Conservation (phyloP, 2,113 vertebrate species). For the Antennarius striatus region DNA sequence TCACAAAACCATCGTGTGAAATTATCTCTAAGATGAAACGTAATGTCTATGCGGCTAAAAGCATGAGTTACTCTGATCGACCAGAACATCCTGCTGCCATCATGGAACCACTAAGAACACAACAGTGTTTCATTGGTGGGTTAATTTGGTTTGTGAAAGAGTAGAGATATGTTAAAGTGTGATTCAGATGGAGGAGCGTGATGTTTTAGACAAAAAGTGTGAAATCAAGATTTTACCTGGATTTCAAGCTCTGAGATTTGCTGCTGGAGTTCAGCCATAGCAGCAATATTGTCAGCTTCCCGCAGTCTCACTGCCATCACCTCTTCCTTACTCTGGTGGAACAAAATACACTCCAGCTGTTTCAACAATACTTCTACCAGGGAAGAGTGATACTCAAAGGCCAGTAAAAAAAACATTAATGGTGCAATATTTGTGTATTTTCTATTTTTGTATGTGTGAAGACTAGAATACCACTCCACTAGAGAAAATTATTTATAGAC, state of each 20-base stretch:
- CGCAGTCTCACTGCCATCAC: conserved; percentile 96
- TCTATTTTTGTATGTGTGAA: background rate
- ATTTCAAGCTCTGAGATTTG: conserved; percentile 97
- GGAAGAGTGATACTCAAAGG: background rate
- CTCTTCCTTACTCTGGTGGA: conserved; percentile 91
- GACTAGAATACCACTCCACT: background rate
- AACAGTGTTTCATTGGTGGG: background rate
- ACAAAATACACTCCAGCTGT: background rate
- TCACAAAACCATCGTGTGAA: background rate
- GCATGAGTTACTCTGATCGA: too few species aligned
- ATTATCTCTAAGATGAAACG: too few species aligned
- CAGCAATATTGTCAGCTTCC: conserved; percentile 95
- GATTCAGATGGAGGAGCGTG: conserved; percentile 1
- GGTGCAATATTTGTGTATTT: background rate
- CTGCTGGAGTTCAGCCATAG: conserved; percentile 94
- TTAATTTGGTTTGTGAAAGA: conserved; percentile 19
- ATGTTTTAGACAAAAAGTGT: background rate
- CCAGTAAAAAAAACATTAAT: background rate
- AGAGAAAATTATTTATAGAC: background rate
- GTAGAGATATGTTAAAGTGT: conserved; percentile 4
- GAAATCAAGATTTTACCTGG: conserved; percentile 82
- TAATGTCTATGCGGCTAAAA: too few species aligned
- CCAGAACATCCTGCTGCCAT: too few species aligned
- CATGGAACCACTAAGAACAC: too few species aligned
- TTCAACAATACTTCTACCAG: background rate